Evolutionary conservation across 2,888 invertebrate genomes (phyloP), one percentile per base, ranked within the genome.

Genomic region (Monopis laevigella): DNA sequence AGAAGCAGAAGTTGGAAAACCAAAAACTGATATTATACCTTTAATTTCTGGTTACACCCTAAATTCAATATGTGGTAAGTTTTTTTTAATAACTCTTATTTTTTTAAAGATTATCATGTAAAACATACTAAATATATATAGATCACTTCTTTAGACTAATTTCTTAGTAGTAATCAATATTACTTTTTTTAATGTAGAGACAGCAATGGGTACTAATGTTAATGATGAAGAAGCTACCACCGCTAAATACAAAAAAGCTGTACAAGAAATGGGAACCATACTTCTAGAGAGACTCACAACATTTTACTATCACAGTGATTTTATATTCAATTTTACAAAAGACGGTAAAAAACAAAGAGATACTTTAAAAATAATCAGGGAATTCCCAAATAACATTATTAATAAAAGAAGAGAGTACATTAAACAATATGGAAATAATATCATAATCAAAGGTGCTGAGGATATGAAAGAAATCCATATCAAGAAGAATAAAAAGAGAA

Each of bases 141-240:
- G 24, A 7, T 8, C 8, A 24, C 24, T 24, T 7, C 24, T 24
- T 24, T 8, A 7, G 24, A 24, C 24, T 24, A 24, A 24, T 24
- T 8, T 24, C 24, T 5, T 24, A n/a, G n/a, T n/a, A n/a, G n/a
- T n/a, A n/a, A n/a, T n/a, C n/a, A n/a, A n/a, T n/a, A n/a, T n/a
- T 24, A 7, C 29, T 11, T 7, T 29, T 29, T 7, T n/a, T 17
- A 16, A 61, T 66, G 42, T 49, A 84, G 84, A 85, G 73, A 84
- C 86, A 14, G 89, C 91, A 1, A 88, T 92, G 86, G 92, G 91
- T 2, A 82, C 84, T 0, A 77, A 81, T 43, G 65, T 89, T 6
- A 51, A 57, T 18, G 65, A 71, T 29, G 72, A 82, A 34, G 56
- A 63, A 14, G 51, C 65, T 1, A 46, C 55, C 1, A 59, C 56